These are phyloP conservation scores for Arge pagana DNA, from an alignment of 2,888 invertebrate species.

Conservation along the genomic window DNA sequence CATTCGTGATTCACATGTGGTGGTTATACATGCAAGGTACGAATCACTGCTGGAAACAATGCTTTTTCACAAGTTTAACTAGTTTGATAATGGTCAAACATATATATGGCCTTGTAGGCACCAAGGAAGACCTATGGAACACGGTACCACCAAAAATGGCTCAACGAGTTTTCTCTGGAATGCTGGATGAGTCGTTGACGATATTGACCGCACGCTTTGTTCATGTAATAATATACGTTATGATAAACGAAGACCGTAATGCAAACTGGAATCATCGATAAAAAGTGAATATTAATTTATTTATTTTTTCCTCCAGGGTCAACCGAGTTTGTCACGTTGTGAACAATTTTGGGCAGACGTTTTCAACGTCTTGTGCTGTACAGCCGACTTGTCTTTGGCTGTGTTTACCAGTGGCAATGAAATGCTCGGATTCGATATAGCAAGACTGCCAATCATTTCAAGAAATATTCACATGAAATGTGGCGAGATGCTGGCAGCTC, in stretches of 20 bases:
- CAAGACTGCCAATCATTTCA: conserved; percentile 70
- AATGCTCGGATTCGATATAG: conserved; percentile 65
- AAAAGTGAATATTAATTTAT: neutral
- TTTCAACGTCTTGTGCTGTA: conserved; percentile 76
- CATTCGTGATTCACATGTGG: conserved; percentile 86
- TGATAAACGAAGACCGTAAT: conserved; percentile 34
- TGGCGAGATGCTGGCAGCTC: conserved; percentile 75
- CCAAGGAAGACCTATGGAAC: conserved; percentile 81
- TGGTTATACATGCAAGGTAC: conserved; percentile 84
- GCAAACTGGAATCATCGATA: conserved; percentile 18
- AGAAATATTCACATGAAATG: conserved; percentile 84
- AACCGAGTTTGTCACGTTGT: conserved; percentile 65
- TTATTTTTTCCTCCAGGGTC: conserved; percentile 61
- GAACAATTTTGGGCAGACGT: conserved; percentile 54
- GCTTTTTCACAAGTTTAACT: neutral
- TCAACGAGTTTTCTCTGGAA: conserved; percentile 81
- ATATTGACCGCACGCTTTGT: conserved; percentile 81
- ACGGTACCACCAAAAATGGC: conserved; percentile 89
- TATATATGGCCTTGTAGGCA: conserved; percentile 61
- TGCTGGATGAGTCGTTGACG: conserved; percentile 83
- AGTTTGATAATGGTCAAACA: neutral
- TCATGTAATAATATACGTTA: conserved; percentile 62
- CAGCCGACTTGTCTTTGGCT: conserved; percentile 67
- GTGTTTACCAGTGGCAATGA: conserved; percentile 51
- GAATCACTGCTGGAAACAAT: conserved; percentile 14